Percentiles rank a stretch among this genome's conserved stretches.
Conservation (phyloP, 1,140 invertebrate species). For the Cydia splendana region DNA sequence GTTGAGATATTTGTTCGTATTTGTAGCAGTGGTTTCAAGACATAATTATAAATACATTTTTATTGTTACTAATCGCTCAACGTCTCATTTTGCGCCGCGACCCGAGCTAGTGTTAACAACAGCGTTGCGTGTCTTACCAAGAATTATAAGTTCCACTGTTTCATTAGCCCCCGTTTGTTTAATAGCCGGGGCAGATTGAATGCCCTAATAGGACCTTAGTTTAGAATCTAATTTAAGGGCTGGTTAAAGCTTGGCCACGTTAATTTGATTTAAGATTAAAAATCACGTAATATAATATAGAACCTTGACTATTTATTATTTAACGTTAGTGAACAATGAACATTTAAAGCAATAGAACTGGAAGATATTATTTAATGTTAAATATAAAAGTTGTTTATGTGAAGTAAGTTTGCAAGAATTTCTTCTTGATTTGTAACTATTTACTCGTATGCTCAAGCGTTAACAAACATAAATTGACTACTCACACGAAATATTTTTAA, state of each 20-base stretch:
- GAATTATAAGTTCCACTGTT: conserved; percentile 13
- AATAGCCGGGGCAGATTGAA: conserved; percentile 25
- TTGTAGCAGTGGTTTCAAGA: neutral
- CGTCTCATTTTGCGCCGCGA: neutral
- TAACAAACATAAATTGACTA: too few species aligned
- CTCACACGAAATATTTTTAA: too few species aligned
- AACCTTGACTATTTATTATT: too few species aligned
- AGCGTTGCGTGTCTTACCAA: conserved; percentile 12
- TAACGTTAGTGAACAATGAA: too few species aligned
- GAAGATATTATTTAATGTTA: too few species aligned
- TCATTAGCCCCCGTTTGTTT: conserved; percentile 18
- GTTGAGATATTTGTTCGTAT: too few species aligned
- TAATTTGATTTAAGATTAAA: conserved; percentile 28
- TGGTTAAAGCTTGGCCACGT: neutral
- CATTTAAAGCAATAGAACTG: too few species aligned
- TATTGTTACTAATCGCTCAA: neutral
- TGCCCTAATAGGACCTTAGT: neutral
- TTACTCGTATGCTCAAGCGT: too few species aligned
- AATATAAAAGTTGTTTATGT: too few species aligned
- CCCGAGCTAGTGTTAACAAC: conserved; percentile 12
- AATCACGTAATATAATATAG: neutral
- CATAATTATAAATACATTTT: neutral
- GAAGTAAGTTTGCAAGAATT: too few species aligned
- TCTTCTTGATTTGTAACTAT: too few species aligned
- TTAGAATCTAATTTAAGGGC: neutral